A percentile compares a stretch with the other conserved stretches of the same genome.
These are phyloP conservation scores for Graptemys geographica DNA, from an alignment of 2,797 vertebrate species.

Conservation along the genomic window DNA sequence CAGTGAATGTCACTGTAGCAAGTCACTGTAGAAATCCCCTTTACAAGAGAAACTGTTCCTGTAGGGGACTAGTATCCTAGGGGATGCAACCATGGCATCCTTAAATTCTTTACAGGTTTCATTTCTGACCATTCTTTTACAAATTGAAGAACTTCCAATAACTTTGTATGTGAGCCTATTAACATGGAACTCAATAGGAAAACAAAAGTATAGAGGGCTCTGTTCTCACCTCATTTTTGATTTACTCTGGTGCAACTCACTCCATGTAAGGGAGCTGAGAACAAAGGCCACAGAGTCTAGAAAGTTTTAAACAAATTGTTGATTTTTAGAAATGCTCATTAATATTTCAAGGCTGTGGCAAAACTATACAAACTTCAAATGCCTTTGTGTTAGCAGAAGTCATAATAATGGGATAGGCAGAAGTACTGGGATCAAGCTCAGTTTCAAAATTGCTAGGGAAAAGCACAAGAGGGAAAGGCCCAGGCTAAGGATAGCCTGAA, in stretches of 20 bases:
- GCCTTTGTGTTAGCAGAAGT: not conserved
- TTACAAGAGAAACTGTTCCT: not conserved
- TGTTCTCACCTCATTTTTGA: not conserved
- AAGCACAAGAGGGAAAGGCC: not conserved
- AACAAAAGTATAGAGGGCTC: not conserved
- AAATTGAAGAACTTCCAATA: not conserved
- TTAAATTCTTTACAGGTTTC: not conserved
- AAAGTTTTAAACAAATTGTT: not conserved
- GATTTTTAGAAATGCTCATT: not conserved
- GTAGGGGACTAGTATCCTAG: not conserved
- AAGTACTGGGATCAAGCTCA: not conserved
- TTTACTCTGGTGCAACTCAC: no score
- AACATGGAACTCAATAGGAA: not conserved
- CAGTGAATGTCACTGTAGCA: not conserved
- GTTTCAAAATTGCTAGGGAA: not conserved
- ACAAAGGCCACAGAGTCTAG: not conserved
- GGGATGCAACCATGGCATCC: not conserved
- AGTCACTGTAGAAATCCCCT: no score
- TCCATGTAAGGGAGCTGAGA: not conserved
- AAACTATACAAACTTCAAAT: not conserved
- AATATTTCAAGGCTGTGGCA: not conserved
- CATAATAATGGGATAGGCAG: not conserved
- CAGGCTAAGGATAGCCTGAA: not conserved
- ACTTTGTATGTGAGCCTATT: not conserved
- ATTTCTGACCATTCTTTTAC: not conserved